These are phyloP conservation scores for Oreochromis niloticus DNA, from an alignment of 2,113 vertebrate genomes.

Conservation along the genomic window DNA sequence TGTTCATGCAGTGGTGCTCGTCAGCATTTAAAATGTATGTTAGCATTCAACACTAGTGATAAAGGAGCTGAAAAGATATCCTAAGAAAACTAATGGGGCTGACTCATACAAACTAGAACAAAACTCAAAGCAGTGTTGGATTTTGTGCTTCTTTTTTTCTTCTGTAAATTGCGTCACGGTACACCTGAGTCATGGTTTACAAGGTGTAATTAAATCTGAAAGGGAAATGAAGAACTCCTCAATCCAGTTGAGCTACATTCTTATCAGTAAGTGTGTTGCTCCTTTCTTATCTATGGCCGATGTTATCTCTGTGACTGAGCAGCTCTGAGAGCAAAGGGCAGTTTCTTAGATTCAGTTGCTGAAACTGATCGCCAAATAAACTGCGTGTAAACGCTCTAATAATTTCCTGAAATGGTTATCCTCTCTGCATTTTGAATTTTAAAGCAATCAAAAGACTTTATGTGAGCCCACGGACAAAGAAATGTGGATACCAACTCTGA, in stretches of 20 bases:
- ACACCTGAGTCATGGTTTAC: background rate
- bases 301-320: background rate
- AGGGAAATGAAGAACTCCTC: background rate
- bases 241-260: slow-evolving; percentile 25
- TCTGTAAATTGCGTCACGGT: background rate
- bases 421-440: background rate
- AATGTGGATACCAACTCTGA: background rate
- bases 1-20: background rate
- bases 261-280: background rate
- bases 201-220: background rate
- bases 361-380: background rate
- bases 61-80: background rate
- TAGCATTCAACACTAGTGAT: background rate
- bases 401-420: background rate
- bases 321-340: background rate
- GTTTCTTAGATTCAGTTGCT: background rate
- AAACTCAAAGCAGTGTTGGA: background rate
- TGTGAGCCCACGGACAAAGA: background rate
- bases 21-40: background rate
- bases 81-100: background rate
- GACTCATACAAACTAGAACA: background rate
- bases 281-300: background rate
- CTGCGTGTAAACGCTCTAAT: background rate
- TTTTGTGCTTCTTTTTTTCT: background rate
- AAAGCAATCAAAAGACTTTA: background rate